Conservation (phyloP, 2,113 vertebrate genomes). For the Fukomys damarensis region DNA sequence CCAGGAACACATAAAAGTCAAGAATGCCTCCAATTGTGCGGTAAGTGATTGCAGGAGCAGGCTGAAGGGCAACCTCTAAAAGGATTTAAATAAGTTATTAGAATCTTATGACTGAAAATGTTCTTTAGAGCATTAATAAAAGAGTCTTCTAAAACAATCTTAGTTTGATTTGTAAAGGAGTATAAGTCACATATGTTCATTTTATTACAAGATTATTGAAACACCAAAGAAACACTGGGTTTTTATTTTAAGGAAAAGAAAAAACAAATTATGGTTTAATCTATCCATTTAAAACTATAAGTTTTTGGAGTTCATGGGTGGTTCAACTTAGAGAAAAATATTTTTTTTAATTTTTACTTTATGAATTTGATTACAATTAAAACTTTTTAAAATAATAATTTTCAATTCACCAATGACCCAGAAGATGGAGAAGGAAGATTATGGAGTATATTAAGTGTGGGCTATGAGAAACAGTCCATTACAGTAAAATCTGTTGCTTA, state of each 20-base stretch:
- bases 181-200: background rate
- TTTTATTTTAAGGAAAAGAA: conserved; percentile 6
- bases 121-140: background rate
- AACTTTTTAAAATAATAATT: background rate
- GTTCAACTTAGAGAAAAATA: background rate
- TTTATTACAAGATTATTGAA: background rate
- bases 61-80: conserved; percentile 91
- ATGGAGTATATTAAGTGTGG: background rate
- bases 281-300: background rate
- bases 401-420: background rate
- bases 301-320: background rate
- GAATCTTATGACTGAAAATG: background rate
- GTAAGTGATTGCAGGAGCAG: conserved; percentile 92
- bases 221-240: background rate
- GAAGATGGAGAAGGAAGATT: background rate
- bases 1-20: conserved; percentile 93
- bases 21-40: conserved; percentile 92
- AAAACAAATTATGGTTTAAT: background rate
- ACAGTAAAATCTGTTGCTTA: background rate
- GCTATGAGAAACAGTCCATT: background rate
- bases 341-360: background rate
- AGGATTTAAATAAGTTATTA: background rate
- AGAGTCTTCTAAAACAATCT: background rate
- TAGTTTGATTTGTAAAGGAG: conserved; percentile 1
- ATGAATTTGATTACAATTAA: background rate